Conservation (phyloP, 1,140 invertebrate species). For the Lanistes nyassanus region DNA sequence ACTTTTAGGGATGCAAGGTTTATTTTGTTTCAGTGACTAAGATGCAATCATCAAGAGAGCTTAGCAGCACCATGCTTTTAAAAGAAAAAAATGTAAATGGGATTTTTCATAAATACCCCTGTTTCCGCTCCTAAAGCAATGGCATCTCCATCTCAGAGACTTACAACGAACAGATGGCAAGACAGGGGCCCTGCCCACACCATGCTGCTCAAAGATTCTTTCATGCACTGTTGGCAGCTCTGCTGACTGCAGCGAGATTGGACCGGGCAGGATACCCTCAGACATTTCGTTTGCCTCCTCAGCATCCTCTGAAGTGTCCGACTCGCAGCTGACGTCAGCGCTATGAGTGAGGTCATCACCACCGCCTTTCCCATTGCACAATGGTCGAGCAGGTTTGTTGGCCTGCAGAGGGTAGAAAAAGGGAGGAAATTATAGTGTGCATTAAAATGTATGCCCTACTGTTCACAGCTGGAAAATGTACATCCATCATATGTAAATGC, state of each 20-base stretch:
- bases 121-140: too few species aligned
- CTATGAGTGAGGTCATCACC: slow-evolving; percentile 25
- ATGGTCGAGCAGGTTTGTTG: neutral
- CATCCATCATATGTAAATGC: too few species aligned
- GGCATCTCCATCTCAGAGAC: neutral
- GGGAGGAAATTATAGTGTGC: neutral
- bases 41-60: too few species aligned
- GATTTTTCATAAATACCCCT: too few species aligned
- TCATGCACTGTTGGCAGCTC: neutral
- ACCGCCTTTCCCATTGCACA: neutral
- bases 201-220: neutral
- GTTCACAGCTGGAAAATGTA: too few species aligned
- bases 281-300: neutral
- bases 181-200: neutral
- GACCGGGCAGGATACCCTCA: neutral
- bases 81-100: too few species aligned
- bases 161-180: neutral
- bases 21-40: too few species aligned
- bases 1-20: too few species aligned
- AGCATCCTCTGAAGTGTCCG: slow-evolving; percentile 32
- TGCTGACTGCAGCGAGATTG: neutral
- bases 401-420: neutral
- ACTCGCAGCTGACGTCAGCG: slow-evolving; percentile 32
- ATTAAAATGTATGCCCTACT: too few species aligned
- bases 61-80: too few species aligned